Conservation (phyloP, 1,140 invertebrate species). For the Bombus ignitus region DNA sequence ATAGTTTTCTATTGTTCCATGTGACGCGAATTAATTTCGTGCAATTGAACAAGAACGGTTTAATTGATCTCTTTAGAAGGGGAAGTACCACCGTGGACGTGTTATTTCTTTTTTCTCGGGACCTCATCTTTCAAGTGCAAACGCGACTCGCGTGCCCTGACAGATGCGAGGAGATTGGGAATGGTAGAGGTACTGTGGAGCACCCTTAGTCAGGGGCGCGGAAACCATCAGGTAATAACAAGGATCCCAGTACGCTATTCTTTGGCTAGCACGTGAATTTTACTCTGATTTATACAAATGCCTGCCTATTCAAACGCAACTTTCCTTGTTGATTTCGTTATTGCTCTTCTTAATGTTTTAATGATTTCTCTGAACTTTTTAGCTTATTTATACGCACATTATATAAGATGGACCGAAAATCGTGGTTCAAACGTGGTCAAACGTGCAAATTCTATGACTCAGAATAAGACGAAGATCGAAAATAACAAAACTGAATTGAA, state of each 20-base stretch:
- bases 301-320: slow-evolving; percentile 18
- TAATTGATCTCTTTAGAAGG: slow-evolving; percentile 35
- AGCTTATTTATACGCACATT: no score
- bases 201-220: slow-evolving; percentile 55
- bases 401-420: no score
- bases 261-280: slow-evolving; percentile 62
- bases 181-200: slow-evolving; percentile 51
- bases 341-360: background rate
- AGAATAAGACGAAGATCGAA: background rate
- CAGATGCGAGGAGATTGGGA: slow-evolving; percentile 77
- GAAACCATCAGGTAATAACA: slow-evolving; percentile 78
- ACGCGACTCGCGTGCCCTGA: slow-evolving; percentile 77
- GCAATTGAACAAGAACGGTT: slow-evolving; percentile 33
- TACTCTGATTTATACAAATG: slow-evolving; percentile 74
- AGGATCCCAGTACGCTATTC: slow-evolving; percentile 70
- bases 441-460: background rate
- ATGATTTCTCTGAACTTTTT: background rate
- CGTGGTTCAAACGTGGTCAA: no score
- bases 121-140: slow-evolving; percentile 66
- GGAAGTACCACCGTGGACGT: slow-evolving; percentile 16
- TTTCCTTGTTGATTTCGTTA: background rate
- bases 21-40: slow-evolving; percentile 15
- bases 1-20: background rate
- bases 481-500: background rate
- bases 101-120: slow-evolving; percentile 72